phyloP scores from a whole-genome alignment of 1,140 invertebrate genomes.

The Sitobion miscanthi region DNA sequence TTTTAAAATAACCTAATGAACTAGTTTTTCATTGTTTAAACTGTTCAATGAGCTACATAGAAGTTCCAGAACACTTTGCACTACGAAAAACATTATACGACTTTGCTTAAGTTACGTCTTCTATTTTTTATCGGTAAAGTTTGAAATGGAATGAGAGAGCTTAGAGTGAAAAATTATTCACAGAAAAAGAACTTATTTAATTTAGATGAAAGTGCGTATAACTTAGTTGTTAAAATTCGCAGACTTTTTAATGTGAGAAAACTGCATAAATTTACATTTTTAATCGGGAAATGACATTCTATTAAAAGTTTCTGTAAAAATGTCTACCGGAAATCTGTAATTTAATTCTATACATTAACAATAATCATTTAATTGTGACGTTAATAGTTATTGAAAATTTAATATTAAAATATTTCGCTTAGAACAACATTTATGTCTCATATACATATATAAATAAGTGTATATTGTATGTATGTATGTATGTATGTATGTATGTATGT shows the following conservation, averaged over 20 bases:
- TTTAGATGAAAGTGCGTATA: background rate
- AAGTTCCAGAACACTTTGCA: background rate
- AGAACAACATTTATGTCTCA: too few relatives aligned
- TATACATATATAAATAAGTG: background rate
- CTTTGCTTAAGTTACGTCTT: background rate
- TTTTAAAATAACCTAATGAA: background rate
- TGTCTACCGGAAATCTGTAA: background rate
- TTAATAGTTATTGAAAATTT: background rate
- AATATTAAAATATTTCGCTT: background rate
- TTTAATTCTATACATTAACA: background rate
- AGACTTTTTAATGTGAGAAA: slow-evolving; percentile 17
- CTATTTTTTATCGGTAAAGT: background rate
- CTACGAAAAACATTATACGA: background rate
- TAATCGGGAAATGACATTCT: background rate
- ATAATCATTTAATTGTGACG: background rate
- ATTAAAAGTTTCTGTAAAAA: background rate
- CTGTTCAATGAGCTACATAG: background rate
- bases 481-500: too few relatives aligned
- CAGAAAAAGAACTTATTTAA: background rate
- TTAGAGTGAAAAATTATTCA: background rate
- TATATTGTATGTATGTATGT: background rate
- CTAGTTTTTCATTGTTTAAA: background rate
- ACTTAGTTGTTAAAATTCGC: background rate
- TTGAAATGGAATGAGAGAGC: background rate
- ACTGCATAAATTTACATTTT: background rate